These are phyloP conservation scores for Cygnus olor DNA, from an alignment of 2,797 vertebrate species.

Conservation along the genomic window DNA sequence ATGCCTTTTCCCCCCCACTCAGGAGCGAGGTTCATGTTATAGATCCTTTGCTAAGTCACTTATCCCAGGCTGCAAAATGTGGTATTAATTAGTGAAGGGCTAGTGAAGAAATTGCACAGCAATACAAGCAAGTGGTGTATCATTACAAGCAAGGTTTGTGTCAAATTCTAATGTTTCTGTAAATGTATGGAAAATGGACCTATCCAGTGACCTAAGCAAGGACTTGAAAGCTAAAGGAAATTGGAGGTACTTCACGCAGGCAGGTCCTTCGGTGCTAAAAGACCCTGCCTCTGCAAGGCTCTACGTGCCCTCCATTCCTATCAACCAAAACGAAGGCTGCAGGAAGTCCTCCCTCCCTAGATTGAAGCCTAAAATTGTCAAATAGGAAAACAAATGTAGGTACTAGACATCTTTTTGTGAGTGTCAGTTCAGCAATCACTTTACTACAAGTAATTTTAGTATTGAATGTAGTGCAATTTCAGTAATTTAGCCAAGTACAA, in stretches of 20 bases:
- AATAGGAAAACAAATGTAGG: conserved; percentile 53
- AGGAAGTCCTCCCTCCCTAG: neutral
- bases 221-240: neutral
- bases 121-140: neutral
- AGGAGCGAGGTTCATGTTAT: neutral
- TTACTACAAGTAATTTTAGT: conserved; percentile 61
- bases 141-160: neutral
- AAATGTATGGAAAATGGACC: neutral
- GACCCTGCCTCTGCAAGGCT: neutral
- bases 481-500: conserved; percentile 61
- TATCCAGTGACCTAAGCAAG: neutral
- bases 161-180: neutral
- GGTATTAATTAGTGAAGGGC: neutral
- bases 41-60: neutral
- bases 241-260: neutral
- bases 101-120: neutral
- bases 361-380: neutral
- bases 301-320: neutral
- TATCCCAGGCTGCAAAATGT: neutral
- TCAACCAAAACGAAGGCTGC: neutral
- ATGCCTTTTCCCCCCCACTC: neutral
- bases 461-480: conserved; percentile 58
- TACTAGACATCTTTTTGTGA: conserved; percentile 36
- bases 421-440: conserved; percentile 46
- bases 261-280: neutral